Conservation (phyloP, 2,888 invertebrate genomes). For the Drosophila nr. medialis region DNA sequence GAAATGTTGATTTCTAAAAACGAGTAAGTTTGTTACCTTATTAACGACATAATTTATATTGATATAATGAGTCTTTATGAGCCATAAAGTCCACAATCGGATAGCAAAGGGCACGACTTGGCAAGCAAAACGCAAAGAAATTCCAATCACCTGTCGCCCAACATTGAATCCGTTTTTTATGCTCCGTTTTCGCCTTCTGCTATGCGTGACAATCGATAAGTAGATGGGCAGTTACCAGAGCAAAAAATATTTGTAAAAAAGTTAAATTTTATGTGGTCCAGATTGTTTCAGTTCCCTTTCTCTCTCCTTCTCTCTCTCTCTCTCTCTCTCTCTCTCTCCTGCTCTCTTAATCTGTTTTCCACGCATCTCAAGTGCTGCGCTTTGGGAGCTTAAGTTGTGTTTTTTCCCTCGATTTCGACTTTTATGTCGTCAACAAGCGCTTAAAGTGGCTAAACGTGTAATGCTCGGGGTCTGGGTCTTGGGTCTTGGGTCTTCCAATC, state of each 20-base stretch:
- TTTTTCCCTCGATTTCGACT: constrained; percentile 37
- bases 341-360: constrained; percentile 20
- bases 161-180: constrained; percentile 32
- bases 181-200: constrained; percentile 18
- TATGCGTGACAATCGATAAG: constrained; percentile 33
- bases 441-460: constrained; percentile 64
- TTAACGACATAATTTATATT: constrained; percentile 44
- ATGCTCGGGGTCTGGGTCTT: constrained; percentile 23
- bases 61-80: constrained; percentile 63
- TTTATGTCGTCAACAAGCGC: constrained; percentile 57
- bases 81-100: constrained; percentile 19
- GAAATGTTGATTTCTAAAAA: constrained; percentile 27
- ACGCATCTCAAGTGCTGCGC: constrained; percentile 16
- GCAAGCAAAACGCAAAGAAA: constrained; percentile 30
- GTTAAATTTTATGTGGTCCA: constrained; percentile 42
- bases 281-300: constrained; percentile 11
- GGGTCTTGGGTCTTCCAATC: constrained; percentile 17
- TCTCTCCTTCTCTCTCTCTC: background rate
- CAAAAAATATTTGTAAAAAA: constrained; percentile 17
- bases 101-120: constrained; percentile 19
- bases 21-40: constrained; percentile 29
- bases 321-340: background rate
- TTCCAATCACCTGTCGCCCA: constrained; percentile 43
- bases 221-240: constrained; percentile 9
- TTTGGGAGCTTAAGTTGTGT: constrained; percentile 23